A percentile compares a stretch with the other conserved stretches of the same genome.
Conservation (phyloP, 2,797 vertebrate species). For the Danio choprae region DNA sequence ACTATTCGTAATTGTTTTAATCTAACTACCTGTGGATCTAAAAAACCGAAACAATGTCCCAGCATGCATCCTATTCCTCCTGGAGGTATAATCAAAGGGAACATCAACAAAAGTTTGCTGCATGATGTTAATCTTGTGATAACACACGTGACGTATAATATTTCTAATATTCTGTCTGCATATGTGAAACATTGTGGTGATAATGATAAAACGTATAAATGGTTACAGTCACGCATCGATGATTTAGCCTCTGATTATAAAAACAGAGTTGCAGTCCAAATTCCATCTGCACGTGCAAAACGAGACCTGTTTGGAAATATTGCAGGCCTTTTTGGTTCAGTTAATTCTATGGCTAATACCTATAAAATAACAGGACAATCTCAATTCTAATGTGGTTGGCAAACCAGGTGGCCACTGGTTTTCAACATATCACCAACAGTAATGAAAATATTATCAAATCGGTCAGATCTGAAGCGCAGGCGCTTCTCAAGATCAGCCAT, state of each 20-base stretch:
- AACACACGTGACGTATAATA: constrained; percentile 15
- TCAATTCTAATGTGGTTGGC: constrained; percentile 27
- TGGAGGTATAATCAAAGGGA: constrained; percentile 3
- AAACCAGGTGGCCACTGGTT: neutral
- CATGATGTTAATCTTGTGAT: constrained; percentile 24
- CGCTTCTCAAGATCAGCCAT: neutral
- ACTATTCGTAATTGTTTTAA: neutral
- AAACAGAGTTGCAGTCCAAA: neutral
- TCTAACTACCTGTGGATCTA: neutral
- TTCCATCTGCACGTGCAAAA: neutral
- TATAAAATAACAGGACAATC: constrained; percentile 22
- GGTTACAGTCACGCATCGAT: neutral
- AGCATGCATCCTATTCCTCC: neutral
- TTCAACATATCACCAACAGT: neutral
- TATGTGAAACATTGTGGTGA: constrained; percentile 3
- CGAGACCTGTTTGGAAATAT: constrained; percentile 3
- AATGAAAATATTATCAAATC: neutral
- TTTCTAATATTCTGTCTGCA: constrained; percentile 20
- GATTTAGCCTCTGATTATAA: neutral
- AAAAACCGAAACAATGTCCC: neutral
- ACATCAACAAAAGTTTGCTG: constrained; percentile 31
- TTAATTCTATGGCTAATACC: constrained; percentile 17
- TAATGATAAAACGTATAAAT: constrained; percentile 6
- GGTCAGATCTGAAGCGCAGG: neutral
- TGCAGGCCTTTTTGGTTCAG: constrained; percentile 22